phyloP scores from a whole-genome alignment of 2,797 vertebrate genomes.

The Sardinella longiceps region DNA sequence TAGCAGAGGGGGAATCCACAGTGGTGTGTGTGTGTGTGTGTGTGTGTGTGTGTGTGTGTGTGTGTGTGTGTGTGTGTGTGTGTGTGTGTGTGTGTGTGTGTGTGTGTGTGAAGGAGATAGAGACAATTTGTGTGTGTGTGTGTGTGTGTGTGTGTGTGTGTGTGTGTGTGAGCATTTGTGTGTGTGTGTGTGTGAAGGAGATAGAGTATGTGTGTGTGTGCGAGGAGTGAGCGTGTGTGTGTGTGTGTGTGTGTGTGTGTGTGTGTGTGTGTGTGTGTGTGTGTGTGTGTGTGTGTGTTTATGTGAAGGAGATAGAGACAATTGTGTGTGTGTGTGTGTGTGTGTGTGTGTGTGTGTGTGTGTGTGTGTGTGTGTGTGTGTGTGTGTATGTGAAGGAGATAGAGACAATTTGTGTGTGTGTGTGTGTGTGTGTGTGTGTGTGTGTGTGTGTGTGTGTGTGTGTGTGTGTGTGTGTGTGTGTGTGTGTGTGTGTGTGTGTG shows the following conservation, averaged over 20 bases:
- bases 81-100: too few species aligned
- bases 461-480: constrained; percentile 28
- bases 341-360: constrained; percentile 22
- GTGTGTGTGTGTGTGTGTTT: constrained; percentile 28
- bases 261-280: constrained; percentile 8
- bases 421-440: constrained; percentile 41
- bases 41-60: constrained; percentile 21
- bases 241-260: too few species aligned
- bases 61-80: constrained; percentile 8
- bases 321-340: background rate
- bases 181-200: background rate
- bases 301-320: too few species aligned
- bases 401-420: constrained; percentile 19
- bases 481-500: background rate
- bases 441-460: constrained; percentile 21
- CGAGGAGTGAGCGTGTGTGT: too few species aligned
- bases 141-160: constrained; percentile 8
- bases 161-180: background rate
- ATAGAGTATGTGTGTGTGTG: constrained; percentile 29
- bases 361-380: constrained; percentile 9
- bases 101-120: too few species aligned
- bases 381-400: too few species aligned
- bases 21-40: background rate
- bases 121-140: constrained; percentile 29
- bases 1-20: too few species aligned